Evolutionary conservation across 2,888 invertebrate species (phyloP), one percentile per base, ranked within the genome.

Genomic region (Dryococelus australis): DNA sequence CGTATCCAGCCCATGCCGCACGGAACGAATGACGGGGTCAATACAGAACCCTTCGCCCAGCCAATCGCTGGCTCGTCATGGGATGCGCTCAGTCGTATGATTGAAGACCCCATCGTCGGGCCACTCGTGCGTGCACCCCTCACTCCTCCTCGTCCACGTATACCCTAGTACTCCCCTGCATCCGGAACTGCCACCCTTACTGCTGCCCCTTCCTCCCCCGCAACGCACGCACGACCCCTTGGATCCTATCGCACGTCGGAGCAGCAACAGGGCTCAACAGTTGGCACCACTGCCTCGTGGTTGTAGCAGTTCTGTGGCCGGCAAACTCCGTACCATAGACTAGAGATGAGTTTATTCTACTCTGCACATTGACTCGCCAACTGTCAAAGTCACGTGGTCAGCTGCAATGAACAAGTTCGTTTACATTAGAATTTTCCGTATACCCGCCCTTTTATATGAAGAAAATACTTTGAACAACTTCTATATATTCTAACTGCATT

Each of bases 11-110:
- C 65, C 24, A 0, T 24, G n/a, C 65, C 10, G 65, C n/a, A 20
- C n/a, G 65, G 65, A 65, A 65, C 65, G 65, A 65, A 65, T 65
- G 65, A 65, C 65, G n/a, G 65, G 65, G 65, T 65, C 65, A 65
- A 65, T 65, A 65, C 65, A 65, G 65, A n/a, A 65, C 65, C 65
- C 65, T 65, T 65, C 65, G 65, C 65, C 65, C 65, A 65, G 65
- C 65, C 65, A 65, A 65, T 65, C 65, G 65, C 65, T 65, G 65
- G 65, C 83, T 83, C 83, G 83, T 35, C 43, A 43, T 24, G 83
- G 43, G 83, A 83, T 43, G 28, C 83, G 83, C 83, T 83, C 83
- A 83, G 43, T 83, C 83, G 83, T 83, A 43, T 35, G 83, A 83
- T 83, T 83, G 83, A 83, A 43, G 83, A 43, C 65, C 83, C 83